Evolutionary conservation across 2,113 vertebrate genomes (phyloP).

Genomic region (Leucopsar rothschildi): DNA sequence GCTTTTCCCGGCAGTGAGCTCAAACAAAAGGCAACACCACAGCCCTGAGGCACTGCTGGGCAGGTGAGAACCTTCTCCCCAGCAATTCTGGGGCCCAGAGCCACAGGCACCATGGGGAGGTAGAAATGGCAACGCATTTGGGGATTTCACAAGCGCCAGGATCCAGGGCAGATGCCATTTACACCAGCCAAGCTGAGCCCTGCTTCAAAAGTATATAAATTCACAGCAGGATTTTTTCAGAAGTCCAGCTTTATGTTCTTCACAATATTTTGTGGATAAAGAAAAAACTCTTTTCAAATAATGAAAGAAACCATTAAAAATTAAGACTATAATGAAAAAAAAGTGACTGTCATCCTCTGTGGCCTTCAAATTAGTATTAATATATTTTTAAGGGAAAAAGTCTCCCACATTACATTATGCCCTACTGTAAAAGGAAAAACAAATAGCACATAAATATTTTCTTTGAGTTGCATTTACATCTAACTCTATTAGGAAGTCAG

Average conservation of each 20-base stretch:
- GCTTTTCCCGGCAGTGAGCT: neutral
- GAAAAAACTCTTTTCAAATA: neutral
- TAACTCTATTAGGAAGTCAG: neutral
- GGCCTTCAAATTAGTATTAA: neutral
- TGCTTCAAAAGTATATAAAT: neutral
- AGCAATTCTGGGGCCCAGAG: neutral
- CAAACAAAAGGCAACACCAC: neutral
- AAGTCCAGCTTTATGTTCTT: neutral
- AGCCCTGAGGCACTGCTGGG: neutral
- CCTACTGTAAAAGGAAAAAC: neutral
- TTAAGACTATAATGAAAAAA: neutral
- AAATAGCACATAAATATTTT: neutral
- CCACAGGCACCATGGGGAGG: rapidly evolving
- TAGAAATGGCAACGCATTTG: rapidly evolving
- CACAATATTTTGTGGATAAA: neutral
- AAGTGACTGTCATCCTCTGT: neutral
- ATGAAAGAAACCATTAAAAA: neutral
- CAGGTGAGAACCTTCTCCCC: neutral
- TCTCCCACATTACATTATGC: neutral
- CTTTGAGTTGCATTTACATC: neutral
- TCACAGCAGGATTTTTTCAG: neutral
- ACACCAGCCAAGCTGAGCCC: neutral
- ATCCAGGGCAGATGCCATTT: neutral
- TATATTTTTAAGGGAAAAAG: neutral
- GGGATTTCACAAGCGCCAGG: neutral